phyloP scores from a whole-genome alignment of 1,140 invertebrate genomes.

The Planococcus citri region DNA sequence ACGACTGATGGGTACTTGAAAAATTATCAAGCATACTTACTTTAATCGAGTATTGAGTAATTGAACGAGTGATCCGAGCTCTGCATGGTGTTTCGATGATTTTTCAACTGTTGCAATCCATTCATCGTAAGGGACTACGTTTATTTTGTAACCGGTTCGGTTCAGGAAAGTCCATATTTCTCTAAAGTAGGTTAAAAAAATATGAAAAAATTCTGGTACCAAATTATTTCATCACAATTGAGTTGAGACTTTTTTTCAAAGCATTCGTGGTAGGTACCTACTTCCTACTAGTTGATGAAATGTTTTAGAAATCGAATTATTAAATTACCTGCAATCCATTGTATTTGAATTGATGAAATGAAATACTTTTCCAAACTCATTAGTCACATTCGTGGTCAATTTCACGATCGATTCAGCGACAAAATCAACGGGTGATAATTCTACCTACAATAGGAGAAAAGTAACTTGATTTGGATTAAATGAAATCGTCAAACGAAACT shows the following conservation, averaged over 20 bases:
- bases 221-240: no score
- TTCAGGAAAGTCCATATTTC: constrained; percentile 27
- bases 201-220: no score
- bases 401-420: constrained; percentile 35
- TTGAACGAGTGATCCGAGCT: neutral
- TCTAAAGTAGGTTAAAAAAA: no score
- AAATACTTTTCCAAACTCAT: constrained; percentile 35
- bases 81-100: neutral
- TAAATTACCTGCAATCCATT: constrained; percentile 25
- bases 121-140: constrained; percentile 25
- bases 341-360: constrained; percentile 32
- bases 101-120: constrained; percentile 24
- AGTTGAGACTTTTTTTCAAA: no score
- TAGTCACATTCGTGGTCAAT: constrained; percentile 33
- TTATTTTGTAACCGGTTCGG: constrained; percentile 26
- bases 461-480: neutral
- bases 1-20: neutral
- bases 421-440: constrained; percentile 43
- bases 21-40: neutral
- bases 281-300: no score
- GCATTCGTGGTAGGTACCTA: no score
- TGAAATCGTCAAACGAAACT: no score
- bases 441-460: constrained; percentile 33
- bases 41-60: neutral
- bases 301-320: no score